Percentiles rank a stretch among this genome's conserved stretches.
Conservation (phyloP, 2,888 invertebrate genomes). For the Alviniconcha strummeri region DNA sequence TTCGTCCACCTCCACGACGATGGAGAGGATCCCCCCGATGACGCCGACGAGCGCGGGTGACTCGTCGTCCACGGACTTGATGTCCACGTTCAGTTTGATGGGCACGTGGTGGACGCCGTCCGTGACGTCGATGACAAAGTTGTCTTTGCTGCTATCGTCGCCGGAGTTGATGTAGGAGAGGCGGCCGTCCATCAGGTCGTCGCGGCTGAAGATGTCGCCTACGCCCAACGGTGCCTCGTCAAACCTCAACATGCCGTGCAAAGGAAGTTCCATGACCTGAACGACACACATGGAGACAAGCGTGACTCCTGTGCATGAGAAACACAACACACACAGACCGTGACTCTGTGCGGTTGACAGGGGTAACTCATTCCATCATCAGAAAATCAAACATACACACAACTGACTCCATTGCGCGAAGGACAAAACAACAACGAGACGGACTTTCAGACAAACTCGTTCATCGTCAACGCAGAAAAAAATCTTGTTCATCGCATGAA, state of each 20-base stretch:
- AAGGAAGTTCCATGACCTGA: constrained; percentile 57
- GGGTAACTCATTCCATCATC: no score
- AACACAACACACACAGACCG: no score
- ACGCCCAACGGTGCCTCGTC: constrained; percentile 50
- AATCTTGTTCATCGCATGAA: no score
- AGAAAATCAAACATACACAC: no score
- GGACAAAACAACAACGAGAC: no score
- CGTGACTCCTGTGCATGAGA: background rate
- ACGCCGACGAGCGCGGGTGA: constrained; percentile 56
- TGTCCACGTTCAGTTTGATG: constrained; percentile 60
- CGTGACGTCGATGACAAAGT: constrained; percentile 68
- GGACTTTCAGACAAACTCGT: no score
- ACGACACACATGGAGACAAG: background rate
- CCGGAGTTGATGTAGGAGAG: constrained; percentile 67
- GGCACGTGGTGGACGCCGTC: constrained; percentile 72
- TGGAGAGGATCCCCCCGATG: constrained; percentile 53
- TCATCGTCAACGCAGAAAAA: no score
- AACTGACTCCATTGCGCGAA: no score
- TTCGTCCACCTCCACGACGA: constrained; percentile 63
- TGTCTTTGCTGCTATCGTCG: constrained; percentile 63
- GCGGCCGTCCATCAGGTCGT: constrained; percentile 61
- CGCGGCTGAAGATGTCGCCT: constrained; percentile 64
- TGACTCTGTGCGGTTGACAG: no score
- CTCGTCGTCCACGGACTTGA: constrained; percentile 68
- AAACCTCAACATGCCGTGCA: constrained; percentile 63